Percentiles rank a stretch among this genome's conserved stretches.
These are phyloP conservation scores for Peromyscus eremicus DNA, from an alignment of 2,797 vertebrate species.

Conservation along the genomic window DNA sequence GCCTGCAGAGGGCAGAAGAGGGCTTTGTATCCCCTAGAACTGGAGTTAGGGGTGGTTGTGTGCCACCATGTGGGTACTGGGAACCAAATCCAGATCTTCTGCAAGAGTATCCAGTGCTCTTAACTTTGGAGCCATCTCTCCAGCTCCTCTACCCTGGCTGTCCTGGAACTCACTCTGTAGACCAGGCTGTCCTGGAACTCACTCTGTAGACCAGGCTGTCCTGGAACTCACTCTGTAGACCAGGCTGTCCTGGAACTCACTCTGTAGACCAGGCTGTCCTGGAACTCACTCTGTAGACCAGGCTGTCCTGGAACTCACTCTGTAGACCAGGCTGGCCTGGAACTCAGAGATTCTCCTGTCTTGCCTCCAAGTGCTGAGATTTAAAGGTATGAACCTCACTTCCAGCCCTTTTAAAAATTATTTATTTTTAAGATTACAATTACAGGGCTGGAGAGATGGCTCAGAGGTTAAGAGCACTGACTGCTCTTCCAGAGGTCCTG, in stretches of 20 bases:
- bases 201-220: too few species aligned
- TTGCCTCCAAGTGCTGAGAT: not conserved
- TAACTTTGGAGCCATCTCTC: not conserved
- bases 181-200: not conserved
- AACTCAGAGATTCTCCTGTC: not conserved
- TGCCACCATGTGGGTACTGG: not conserved
- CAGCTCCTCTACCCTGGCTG: not conserved
- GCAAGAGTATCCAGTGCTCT: not conserved
- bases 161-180: not conserved
- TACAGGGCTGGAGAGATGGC: too few species aligned
- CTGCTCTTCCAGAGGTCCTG: too few species aligned
- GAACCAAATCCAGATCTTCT: not conserved
- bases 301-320: not conserved
- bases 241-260: not conserved
- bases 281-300: not conserved
- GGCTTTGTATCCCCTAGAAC: not conserved
- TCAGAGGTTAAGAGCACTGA: too few species aligned
- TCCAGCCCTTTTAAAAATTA: not conserved
- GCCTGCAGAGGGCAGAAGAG: not conserved
- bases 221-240: not conserved
- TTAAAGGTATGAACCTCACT: not conserved
- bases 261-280: not conserved
- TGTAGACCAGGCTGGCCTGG: not conserved
- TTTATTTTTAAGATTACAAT: not conserved
- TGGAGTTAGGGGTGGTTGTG: not conserved